These are phyloP conservation scores for Osmerus eperlanus DNA, from an alignment of 2,113 vertebrate species.

Conservation along the genomic window DNA sequence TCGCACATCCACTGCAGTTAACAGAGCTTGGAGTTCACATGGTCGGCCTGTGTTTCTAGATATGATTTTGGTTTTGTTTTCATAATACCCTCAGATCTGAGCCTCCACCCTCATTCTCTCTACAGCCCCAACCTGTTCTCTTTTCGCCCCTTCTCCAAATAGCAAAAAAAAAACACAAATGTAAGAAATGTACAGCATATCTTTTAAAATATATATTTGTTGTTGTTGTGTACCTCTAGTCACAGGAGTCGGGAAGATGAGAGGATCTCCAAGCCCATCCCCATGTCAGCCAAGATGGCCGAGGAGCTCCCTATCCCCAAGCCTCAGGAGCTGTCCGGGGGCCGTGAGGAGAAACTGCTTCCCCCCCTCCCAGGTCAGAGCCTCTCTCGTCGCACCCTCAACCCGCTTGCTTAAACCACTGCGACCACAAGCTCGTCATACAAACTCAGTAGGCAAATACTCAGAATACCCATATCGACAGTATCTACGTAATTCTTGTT, in stretches of 20 bases:
- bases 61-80: not conserved
- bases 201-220: conserved; percentile 19
- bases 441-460: no score
- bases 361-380: conserved; percentile 88
- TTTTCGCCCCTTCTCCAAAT: not conserved
- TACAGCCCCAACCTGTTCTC: not conserved
- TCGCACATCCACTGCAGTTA: conserved; percentile 12
- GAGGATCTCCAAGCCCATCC: conserved; percentile 79
- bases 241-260: conserved; percentile 94
- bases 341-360: conserved; percentile 83
- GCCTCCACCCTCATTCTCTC: no score
- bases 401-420: not conserved
- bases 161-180: not conserved
- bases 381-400: not conserved
- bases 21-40: not conserved
- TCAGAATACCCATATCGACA: no score
- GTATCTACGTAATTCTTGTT: no score
- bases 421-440: no score
- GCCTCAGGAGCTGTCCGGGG: conserved; percentile 74
- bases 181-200: not conserved
- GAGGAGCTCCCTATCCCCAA: conserved; percentile 79
- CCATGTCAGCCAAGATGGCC: conserved; percentile 81
- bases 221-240: conserved; percentile 57
- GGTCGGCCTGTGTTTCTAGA: not conserved
- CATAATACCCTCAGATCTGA: no score